phyloP scores from a whole-genome alignment of 2,888 invertebrate species.

The Parnassius mnemosyne region DNA sequence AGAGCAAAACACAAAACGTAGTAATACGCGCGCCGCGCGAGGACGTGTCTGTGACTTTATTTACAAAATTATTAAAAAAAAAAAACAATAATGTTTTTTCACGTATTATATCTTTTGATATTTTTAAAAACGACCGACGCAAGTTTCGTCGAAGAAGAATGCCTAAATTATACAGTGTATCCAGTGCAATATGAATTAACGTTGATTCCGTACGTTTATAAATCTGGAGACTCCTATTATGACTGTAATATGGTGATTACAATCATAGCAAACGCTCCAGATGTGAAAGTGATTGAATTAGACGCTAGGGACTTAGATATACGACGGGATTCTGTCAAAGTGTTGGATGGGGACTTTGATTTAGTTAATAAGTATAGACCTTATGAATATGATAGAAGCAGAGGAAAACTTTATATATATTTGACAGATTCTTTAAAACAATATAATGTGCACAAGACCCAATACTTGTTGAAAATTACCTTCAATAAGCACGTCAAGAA shows the following conservation, averaged over 20 bases:
- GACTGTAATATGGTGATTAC: constrained; percentile 64
- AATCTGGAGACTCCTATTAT: constrained; percentile 49
- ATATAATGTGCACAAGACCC: constrained; percentile 45
- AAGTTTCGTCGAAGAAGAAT: constrained; percentile 61
- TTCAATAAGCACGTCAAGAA: constrained; percentile 52
- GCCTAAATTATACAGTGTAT: constrained; percentile 71
- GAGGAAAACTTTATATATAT: constrained; percentile 58
- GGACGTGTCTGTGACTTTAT: constrained; percentile 45
- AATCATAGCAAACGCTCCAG: constrained; percentile 62
- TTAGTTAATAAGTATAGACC: constrained; percentile 58
- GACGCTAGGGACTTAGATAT: constrained; percentile 61
- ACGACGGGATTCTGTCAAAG: constrained; percentile 48
- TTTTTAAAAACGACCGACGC: constrained; percentile 45
- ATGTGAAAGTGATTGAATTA: constrained; percentile 57
- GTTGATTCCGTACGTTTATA: constrained; percentile 55
- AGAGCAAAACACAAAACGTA: constrained; percentile 38
- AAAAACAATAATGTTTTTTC: constrained; percentile 33
- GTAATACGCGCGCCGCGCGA: constrained; percentile 47
- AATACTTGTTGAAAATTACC: constrained; percentile 56
- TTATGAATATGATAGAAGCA: constrained; percentile 49
- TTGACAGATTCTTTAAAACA: constrained; percentile 53
- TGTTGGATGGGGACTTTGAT: constrained; percentile 48
- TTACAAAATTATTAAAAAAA: constrained; percentile 15
- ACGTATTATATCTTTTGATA: constrained; percentile 32
- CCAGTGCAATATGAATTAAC: constrained; percentile 69